phyloP scores from a whole-genome alignment of 2,797 vertebrate species.

The Rhynchotus rufescens region DNA sequence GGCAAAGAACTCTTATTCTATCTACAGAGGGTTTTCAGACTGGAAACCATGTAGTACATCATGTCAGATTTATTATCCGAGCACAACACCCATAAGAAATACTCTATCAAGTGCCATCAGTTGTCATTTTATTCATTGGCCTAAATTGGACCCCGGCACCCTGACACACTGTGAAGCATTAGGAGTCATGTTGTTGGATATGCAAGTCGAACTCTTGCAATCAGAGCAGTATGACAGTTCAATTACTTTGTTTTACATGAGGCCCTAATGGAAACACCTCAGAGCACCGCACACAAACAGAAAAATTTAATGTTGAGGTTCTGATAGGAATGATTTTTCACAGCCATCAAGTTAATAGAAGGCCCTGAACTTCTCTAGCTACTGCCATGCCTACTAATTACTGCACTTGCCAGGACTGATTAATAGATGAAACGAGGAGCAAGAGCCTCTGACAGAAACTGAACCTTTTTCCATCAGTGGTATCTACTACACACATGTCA shows the following conservation, averaged over 20 bases:
- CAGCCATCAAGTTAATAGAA: not conserved
- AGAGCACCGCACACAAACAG: not conserved
- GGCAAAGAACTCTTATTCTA: not conserved
- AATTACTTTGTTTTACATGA: not conserved
- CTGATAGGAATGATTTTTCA: not conserved
- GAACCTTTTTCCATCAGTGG: not conserved
- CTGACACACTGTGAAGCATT: not conserved
- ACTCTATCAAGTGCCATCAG: not conserved
- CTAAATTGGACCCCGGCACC: not conserved
- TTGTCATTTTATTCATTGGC: not conserved
- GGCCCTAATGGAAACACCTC: not conserved
- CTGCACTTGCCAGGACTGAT: not conserved
- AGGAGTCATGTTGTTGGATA: not conserved
- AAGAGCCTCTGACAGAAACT: not conserved
- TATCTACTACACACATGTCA: rapidly evolving
- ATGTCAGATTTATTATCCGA: not conserved
- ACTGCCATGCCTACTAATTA: not conserved
- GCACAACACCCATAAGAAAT: not conserved
- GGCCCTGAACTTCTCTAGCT: not conserved
- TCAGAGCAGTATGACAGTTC: not conserved
- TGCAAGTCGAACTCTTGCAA: rapidly evolving
- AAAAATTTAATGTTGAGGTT: not conserved
- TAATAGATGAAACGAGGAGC: not conserved
- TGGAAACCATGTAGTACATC: not conserved
- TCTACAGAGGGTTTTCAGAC: not conserved